Percentiles rank a stretch among this genome's conserved stretches.
phyloP scores from a whole-genome alignment of 1,140 invertebrate species.

The silkworm (Bombyx mori) region DNA sequence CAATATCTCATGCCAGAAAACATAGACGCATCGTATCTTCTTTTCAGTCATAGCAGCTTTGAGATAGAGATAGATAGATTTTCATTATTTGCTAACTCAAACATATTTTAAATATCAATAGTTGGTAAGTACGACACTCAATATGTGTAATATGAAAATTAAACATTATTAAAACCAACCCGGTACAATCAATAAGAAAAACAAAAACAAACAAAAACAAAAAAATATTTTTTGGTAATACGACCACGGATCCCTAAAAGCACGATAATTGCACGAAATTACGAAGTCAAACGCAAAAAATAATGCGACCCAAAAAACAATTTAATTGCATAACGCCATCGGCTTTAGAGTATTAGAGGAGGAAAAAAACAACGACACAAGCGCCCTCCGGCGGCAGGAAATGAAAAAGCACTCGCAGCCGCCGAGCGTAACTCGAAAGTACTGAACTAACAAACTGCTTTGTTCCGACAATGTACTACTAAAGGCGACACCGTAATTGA shows the following conservation, averaged over 20 bases:
- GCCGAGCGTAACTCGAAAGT: conserved; percentile 16
- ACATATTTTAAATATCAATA: not conserved
- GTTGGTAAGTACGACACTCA: not conserved
- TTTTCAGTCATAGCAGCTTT: too few species aligned
- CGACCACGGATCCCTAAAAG: not conserved
- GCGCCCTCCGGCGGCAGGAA: conserved; percentile 24
- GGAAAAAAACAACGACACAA: conserved; percentile 23
- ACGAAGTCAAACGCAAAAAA: conserved; percentile 20
- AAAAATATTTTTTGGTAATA: not conserved
- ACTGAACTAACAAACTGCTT: conserved; percentile 27
- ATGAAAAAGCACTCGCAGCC: conserved; percentile 29
- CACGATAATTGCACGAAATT: not conserved
- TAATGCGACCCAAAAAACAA: conserved; percentile 18
- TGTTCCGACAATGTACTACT: conserved; percentile 16
- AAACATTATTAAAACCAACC: too few species aligned
- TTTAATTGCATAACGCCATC: conserved; percentile 23
- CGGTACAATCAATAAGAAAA: too few species aligned
- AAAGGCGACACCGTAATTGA: not conserved
- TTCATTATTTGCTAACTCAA: not conserved
- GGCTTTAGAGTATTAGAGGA: conserved; percentile 17
- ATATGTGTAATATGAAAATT: too few species aligned
- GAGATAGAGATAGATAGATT: too few species aligned
- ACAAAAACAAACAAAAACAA: too few species aligned
- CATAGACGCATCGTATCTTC: too few species aligned
- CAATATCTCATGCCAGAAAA: too few species aligned